These are phyloP conservation scores for Grammomys dolichurus DNA, from an alignment of 2,113 vertebrate species.

Conservation along the genomic window DNA sequence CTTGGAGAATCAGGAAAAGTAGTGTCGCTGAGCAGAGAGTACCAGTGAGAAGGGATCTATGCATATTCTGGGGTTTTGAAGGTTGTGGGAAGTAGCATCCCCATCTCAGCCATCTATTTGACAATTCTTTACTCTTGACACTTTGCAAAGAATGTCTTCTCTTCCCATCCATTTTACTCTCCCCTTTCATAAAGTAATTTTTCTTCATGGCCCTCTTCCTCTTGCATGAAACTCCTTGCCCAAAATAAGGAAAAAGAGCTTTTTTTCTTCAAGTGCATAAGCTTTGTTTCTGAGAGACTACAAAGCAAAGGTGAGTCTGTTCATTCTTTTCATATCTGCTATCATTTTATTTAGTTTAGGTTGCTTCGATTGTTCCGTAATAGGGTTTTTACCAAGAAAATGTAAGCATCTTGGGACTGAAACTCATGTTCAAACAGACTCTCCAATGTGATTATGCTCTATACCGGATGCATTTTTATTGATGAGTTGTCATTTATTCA, in stretches of 20 bases:
- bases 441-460: rapidly evolving
- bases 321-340: background rate
- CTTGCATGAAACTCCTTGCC: background rate
- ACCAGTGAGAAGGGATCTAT: rapidly evolving
- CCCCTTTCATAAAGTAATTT: background rate
- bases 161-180: background rate
- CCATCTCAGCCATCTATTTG: too few relatives aligned
- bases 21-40: background rate
- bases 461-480: background rate
- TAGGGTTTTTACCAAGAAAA: background rate
- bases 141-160: background rate
- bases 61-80: rapidly evolving
- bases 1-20: rapidly evolving
- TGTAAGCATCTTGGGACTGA: background rate
- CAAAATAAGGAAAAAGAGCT: background rate
- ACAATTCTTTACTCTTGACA: too few relatives aligned
- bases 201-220: background rate
- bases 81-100: rapidly evolving
- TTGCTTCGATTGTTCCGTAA: background rate
- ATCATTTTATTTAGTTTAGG: background rate
- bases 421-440: too few relatives aligned
- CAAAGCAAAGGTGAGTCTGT: background rate
- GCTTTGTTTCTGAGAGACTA: background rate
- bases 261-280: background rate
- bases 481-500: background rate